phyloP scores from a whole-genome alignment of 2,888 invertebrate genomes.

The Orchestes rusci region DNA sequence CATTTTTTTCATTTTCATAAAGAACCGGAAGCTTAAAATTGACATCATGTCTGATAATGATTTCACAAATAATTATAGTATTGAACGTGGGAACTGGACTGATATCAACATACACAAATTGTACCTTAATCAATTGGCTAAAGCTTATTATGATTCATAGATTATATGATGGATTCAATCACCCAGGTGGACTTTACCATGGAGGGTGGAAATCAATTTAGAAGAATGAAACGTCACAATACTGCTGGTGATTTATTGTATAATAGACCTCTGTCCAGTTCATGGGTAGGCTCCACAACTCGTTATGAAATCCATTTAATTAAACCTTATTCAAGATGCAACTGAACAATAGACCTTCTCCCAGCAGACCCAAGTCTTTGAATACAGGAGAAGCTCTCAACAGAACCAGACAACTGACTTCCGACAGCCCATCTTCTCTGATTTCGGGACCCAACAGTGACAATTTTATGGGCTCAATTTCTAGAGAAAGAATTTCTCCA shows the following conservation, averaged over 20 bases:
- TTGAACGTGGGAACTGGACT: too few relatives aligned
- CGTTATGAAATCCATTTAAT: conserved; percentile 5
- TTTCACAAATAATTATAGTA: too few relatives aligned
- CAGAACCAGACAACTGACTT: conserved; percentile 30
- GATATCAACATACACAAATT: too few relatives aligned
- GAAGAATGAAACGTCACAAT: conserved; percentile 50
- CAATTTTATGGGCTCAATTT: conserved; percentile 38
- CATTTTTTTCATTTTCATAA: too few relatives aligned
- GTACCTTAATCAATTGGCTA: too few relatives aligned
- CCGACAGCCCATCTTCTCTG: conserved; percentile 32
- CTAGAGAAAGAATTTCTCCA: conserved; percentile 42
- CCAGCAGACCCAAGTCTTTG: conserved; percentile 34
- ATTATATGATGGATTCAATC: conserved; percentile 33
- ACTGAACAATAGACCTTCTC: conserved; percentile 28
- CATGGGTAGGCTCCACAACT: conserved; percentile 32
- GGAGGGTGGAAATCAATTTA: conserved; percentile 35
- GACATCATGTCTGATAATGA: too few relatives aligned
- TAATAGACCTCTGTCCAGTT: conserved; percentile 18
- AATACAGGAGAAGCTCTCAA: conserved; percentile 37
- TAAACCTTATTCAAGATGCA: too few relatives aligned
- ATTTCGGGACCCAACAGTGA: conserved; percentile 30
- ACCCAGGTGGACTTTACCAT: conserved; percentile 38
- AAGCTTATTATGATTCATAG: too few relatives aligned
- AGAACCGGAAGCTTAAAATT: too few relatives aligned
- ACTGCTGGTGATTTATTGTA: conserved; percentile 46